Percentiles rank a stretch among this genome's conserved stretches.
Evolutionary conservation across 2,888 invertebrate species (phyloP).

Genomic region (Odontothrips loti): DNA sequence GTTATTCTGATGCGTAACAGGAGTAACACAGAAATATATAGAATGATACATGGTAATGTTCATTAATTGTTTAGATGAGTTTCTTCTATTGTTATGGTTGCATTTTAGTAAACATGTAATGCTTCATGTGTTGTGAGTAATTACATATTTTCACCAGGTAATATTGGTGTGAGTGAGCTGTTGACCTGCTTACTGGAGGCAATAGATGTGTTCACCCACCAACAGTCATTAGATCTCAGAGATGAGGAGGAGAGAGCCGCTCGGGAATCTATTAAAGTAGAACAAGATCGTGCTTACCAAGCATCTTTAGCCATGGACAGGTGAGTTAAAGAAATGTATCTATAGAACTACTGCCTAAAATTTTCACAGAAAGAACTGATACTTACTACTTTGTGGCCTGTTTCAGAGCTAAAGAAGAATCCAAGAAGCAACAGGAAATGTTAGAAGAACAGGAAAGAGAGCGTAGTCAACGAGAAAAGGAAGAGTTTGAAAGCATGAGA

Average conservation of each 20-base stretch:
- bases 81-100: slow-evolving; percentile 11
- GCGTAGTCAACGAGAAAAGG: slow-evolving; percentile 68
- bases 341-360: too few species aligned
- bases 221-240: slow-evolving; percentile 70
- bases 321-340: slow-evolving; percentile 45
- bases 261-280: slow-evolving; percentile 81
- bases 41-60: slow-evolving; percentile 74
- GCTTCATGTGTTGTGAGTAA: background rate
- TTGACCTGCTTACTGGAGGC: slow-evolving; percentile 82
- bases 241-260: slow-evolving; percentile 86
- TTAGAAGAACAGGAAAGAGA: slow-evolving; percentile 67
- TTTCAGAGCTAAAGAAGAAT: slow-evolving; percentile 78
- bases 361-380: too few species aligned
- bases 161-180: slow-evolving; percentile 84
- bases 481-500: slow-evolving; percentile 67
- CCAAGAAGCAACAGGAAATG: slow-evolving; percentile 69
- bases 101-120: slow-evolving; percentile 32
- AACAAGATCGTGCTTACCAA: slow-evolving; percentile 92
- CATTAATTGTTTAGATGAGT: background rate
- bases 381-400: background rate
- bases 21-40: slow-evolving; percentile 84
- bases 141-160: slow-evolving; percentile 51
- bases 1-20: slow-evolving; percentile 84
- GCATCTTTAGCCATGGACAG: slow-evolving; percentile 81
- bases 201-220: slow-evolving; percentile 74